A percentile compares a stretch with the other conserved stretches of the same genome.
phyloP scores from a whole-genome alignment of 2,113 vertebrate species.

The Vidua chalybeata region DNA sequence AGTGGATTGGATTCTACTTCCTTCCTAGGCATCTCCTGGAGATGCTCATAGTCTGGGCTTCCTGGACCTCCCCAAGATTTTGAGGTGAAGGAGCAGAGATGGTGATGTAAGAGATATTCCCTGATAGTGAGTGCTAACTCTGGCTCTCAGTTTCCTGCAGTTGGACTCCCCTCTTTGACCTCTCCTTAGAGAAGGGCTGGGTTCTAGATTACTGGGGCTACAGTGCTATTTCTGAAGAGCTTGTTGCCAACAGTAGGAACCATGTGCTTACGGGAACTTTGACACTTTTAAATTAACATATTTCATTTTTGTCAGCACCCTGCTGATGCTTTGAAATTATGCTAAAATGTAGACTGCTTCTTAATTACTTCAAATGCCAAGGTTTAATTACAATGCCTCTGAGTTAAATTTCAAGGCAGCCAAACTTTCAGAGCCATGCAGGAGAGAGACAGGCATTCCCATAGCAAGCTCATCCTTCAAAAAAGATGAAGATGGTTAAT shows the following conservation, averaged over 20 bases:
- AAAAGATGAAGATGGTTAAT: neutral
- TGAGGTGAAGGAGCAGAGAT: neutral
- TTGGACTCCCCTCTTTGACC: neutral
- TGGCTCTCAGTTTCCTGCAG: neutral
- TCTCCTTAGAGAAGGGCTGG: neutral
- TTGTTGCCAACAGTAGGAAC: neutral
- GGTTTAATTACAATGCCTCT: constrained; percentile 11
- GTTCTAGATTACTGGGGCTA: neutral
- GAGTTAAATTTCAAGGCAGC: neutral
- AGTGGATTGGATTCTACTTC: neutral
- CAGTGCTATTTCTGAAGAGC: neutral
- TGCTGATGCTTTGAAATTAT: neutral
- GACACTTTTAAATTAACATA: neutral
- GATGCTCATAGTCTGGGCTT: neutral
- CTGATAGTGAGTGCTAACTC: neutral
- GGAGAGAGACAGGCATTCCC: neutral
- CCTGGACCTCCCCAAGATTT: neutral
- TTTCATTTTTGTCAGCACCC: neutral
- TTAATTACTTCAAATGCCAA: constrained; percentile 38
- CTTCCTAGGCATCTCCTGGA: neutral
- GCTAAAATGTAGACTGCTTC: neutral
- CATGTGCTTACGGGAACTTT: neutral
- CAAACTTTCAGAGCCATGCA: neutral
- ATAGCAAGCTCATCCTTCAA: neutral
- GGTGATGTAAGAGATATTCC: neutral